Evolutionary conservation across 2,113 vertebrate genomes (phyloP), one percentile per base, ranked within the genome.

Genomic region (Ochotona princeps): DNA sequence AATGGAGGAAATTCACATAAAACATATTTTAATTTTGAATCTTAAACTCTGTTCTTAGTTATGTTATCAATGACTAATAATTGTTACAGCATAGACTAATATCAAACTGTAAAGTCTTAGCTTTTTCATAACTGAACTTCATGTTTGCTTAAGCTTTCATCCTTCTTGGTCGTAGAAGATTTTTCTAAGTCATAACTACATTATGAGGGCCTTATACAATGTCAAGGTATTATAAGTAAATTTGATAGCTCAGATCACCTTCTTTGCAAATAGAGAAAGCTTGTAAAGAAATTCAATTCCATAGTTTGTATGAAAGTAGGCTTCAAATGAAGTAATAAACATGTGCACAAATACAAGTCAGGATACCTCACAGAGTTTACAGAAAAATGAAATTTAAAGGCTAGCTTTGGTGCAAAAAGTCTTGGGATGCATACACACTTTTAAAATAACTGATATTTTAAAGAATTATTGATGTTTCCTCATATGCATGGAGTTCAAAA

Each of bases 111-210:
- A 76, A 82, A 90, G n/a, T 60, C 85, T 75, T 86, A 8, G 21
- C 65, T 30, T 93, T 72, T 21, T 20, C 87, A 14, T 83, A 63
- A 69, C n/a, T 92, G 63, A 93, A 57, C 14, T 78, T 63, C 21
- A 92, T n/a, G n/a, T 87, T 92, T 28, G 96, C 91, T 92, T 92
- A 51, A 67, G 20, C 4, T 10, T 5, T 92, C 21, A 20, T 85
- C n/a, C 60, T 82, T 10, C n/a, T 35, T 63, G 4, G 8, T 57
- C 20, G 13, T 9, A 5, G 20, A 76, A 38, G 63, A 35, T 35
- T 91, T 63, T 63, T 13, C 76, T 82, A 81, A 93, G 78, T 47
- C 15, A 72, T 5, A 38, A 8, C 38, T 82, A 8, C 15, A 67
- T 49, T 76, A 82, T 49, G 26, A 35, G 63, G 81, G 26, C 8